phyloP scores from a whole-genome alignment of 2,113 vertebrate species.

The Psilopsiagon aurifrons region DNA sequence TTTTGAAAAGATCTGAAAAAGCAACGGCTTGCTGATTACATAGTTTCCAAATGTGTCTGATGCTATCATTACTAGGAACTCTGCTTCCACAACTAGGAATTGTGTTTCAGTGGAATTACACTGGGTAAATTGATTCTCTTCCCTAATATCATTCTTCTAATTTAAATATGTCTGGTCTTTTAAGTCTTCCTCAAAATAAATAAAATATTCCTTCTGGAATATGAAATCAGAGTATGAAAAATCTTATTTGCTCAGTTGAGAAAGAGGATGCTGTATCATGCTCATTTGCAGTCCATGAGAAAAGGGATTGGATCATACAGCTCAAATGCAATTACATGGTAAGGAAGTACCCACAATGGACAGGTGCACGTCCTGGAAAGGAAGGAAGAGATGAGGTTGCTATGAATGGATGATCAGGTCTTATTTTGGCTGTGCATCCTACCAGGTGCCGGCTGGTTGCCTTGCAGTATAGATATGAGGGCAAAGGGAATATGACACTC shows the following conservation, averaged over 20 bases:
- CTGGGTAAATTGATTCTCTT: neutral
- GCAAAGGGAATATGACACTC: accelerated
- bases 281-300: neutral
- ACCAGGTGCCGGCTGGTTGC: neutral
- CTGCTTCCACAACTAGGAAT: neutral
- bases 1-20: constrained; percentile 15
- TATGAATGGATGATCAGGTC: neutral
- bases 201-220: neutral
- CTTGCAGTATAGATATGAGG: neutral
- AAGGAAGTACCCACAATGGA: neutral
- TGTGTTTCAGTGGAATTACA: neutral
- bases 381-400: neutral
- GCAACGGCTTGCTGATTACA: neutral
- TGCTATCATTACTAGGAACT: neutral
- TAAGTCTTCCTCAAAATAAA: neutral
- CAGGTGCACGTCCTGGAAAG: neutral
- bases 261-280: neutral
- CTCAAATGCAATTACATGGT: neutral
- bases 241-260: neutral
- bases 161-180: neutral
- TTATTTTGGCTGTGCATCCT: neutral
- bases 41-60: neutral
- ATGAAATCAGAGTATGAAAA: neutral
- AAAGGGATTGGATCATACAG: neutral
- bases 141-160: neutral